Conservation (phyloP, 2,797 vertebrate species). For the Syndactyla subalaris region DNA sequence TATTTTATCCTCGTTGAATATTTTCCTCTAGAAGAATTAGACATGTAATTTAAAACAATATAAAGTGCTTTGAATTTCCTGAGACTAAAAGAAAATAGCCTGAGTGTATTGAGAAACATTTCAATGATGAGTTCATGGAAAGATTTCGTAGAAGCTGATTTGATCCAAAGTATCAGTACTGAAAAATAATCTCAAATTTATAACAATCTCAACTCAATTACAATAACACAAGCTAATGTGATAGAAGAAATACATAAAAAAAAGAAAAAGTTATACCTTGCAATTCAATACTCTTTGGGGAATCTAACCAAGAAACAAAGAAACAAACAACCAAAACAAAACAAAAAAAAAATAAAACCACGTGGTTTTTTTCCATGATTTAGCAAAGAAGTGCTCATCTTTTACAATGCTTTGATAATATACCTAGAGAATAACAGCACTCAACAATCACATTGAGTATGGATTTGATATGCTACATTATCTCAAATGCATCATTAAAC, state of each 20-base stretch:
- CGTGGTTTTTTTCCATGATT: background rate
- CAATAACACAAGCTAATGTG: background rate
- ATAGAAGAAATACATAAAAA: background rate
- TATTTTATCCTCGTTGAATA: background rate
- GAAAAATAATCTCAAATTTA: background rate
- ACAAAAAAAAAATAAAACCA: background rate
- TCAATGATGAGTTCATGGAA: background rate
- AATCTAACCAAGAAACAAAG: background rate
- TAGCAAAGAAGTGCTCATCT: background rate
- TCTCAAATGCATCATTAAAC: background rate
- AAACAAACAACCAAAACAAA: background rate
- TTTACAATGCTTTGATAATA: background rate
- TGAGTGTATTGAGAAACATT: background rate
- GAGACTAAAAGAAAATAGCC: background rate
- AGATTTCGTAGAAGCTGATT: background rate
- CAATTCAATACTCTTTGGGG: background rate
- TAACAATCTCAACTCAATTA: background rate
- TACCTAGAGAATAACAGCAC: background rate
- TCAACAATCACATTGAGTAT: background rate
- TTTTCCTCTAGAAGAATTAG: background rate
- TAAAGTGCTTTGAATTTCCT: background rate
- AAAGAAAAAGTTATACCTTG: background rate
- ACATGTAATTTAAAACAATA: background rate
- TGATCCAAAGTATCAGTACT: background rate
- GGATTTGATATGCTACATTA: slow-evolving; percentile 7